phyloP scores from a whole-genome alignment of 2,797 vertebrate species.

The Trachops cirrhosus region DNA sequence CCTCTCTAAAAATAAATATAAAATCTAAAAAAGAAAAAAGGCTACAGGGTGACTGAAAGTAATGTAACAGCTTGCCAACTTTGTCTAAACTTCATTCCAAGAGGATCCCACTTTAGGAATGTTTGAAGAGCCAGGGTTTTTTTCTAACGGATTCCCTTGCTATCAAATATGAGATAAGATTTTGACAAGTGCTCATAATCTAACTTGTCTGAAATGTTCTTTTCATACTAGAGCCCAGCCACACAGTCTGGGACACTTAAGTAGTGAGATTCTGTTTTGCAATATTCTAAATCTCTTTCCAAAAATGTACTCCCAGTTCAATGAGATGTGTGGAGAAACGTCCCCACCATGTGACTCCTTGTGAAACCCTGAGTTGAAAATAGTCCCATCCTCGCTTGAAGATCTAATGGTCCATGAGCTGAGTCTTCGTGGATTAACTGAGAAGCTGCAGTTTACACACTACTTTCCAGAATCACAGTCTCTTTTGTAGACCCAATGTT shows the following conservation, averaged over 20 bases:
- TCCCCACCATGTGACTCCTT: not conserved
- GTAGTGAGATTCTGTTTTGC: not conserved
- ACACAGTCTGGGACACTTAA: not conserved
- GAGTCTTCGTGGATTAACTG: not conserved
- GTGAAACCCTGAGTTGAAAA: not conserved
- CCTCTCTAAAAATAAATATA: too few species aligned
- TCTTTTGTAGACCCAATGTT: not conserved
- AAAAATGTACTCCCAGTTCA: not conserved
- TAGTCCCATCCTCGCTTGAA: not conserved
- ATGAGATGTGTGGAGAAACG: not conserved
- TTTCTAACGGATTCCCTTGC: not conserved
- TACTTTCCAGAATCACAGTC: not conserved
- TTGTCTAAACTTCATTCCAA: not conserved
- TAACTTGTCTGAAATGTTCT: not conserved
- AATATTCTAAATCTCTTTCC: not conserved
- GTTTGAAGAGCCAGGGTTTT: not conserved
- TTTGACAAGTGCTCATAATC: not conserved
- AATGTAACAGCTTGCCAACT: not conserved
- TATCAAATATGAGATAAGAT: not conserved
- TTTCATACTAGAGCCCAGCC: not conserved
- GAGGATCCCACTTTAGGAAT: not conserved
- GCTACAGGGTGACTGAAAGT: not conserved
- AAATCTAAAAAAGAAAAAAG: not conserved
- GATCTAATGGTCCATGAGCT: not conserved
- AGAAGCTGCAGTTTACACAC: not conserved